Evolutionary conservation across 2,113 vertebrate genomes (phyloP), one percentile per base, ranked within the genome.

Genomic region (Polypterus bichir): DNA sequence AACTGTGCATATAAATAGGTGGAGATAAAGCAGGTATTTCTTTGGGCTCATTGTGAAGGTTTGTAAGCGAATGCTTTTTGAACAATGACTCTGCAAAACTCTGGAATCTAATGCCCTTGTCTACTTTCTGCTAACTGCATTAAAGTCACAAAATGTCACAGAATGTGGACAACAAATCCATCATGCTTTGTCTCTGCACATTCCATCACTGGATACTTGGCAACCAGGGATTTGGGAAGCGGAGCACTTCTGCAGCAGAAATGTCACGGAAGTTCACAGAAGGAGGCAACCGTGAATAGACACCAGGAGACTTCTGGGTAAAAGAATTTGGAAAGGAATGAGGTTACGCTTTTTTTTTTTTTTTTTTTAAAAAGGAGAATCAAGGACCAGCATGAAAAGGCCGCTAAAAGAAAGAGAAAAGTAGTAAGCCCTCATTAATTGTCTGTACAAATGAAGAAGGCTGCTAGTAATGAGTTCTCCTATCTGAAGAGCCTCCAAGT

Each of bases 161-260:
- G 48, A 73, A 68, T 63, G 64, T 67, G 73, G 77, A 78, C 80
- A 72, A 78, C 57, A 77, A 61, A 62, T 68, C 77, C 70, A 79
- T 82, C 77, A 85, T 77, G 78, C 77, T 84, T 88, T 83, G 84
- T 76, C 70, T 73, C 67, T 48, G 64, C 72, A 81, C 86, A 91
- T 90, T 94, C 88, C 84, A 88, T 73, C 70, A 71, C 66, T 79
- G 73, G 74, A 68, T 65, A 83, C 91, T 81, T 79, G 81, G 89
- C 86, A 91, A 94, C 89, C 73, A 2, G 73, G 7, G 76, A 75
- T 85, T 79, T 81, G 75, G 77, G 76, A 79, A 76, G 76, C 74
- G 68, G 77, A 74, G 74, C 74, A 71, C 82, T 81, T 83, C 74
- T 76, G 71, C 85, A 77, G 80, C 66, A 77, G 75, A 77, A 82